Conservation (phyloP, 2,797 vertebrate genomes). For the Remorina albescens region DNA sequence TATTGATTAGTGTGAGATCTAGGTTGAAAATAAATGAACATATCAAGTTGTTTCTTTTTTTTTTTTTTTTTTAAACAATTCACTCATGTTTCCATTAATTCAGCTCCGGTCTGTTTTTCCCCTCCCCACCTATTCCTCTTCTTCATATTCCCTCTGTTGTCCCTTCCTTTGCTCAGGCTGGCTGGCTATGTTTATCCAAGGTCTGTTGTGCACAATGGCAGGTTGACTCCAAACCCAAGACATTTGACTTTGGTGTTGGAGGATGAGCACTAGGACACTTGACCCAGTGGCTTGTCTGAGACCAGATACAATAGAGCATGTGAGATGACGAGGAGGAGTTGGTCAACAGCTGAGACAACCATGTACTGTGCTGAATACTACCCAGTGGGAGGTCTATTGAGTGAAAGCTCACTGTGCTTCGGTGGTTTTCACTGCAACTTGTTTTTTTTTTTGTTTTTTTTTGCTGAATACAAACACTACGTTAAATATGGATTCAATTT, state of each 20-base stretch:
- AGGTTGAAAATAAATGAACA: conserved; percentile 10
- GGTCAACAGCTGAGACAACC: conserved; percentile 71
- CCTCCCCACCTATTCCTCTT: background rate
- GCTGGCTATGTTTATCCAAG: conserved; percentile 25
- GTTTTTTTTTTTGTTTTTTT: conserved; percentile 27
- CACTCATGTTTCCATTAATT: background rate
- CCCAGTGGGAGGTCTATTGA: conserved; percentile 70
- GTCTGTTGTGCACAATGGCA: conserved; percentile 22
- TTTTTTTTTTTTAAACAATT: background rate
- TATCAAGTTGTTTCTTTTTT: too few relatives aligned
- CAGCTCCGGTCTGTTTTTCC: background rate
- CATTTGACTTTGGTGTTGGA: conserved; percentile 68
- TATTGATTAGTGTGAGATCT: conserved; percentile 25
- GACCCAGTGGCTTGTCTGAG: conserved; percentile 64
- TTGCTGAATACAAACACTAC: conserved; percentile 27
- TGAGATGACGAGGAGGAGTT: conserved; percentile 35
- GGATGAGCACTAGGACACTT: conserved; percentile 57
- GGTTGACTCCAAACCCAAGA: conserved; percentile 49
- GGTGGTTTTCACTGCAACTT: conserved; percentile 49
- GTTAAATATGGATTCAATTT: conserved; percentile 44
- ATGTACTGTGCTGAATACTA: conserved; percentile 50
- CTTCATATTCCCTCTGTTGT: conserved; percentile 20
- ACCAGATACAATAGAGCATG: conserved; percentile 57
- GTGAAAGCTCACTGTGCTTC: conserved; percentile 63
- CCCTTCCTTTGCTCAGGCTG: conserved; percentile 22